Evolutionary conservation across 2,113 vertebrate genomes (phyloP).

Genomic region (Chionomys nivalis): DNA sequence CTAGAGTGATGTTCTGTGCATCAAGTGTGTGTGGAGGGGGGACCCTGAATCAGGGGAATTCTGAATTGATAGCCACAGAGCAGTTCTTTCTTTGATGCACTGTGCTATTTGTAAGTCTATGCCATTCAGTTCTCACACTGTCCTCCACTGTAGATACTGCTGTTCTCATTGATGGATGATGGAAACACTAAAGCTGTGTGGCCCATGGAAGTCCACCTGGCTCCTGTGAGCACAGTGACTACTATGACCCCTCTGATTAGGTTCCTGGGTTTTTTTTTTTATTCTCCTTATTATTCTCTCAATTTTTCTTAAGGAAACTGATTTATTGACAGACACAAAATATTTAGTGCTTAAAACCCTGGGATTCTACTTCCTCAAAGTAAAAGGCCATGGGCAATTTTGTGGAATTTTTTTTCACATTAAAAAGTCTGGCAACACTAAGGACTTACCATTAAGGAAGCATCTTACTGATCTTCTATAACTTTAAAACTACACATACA

Average conservation of each 20-base stretch:
- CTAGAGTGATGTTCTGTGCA: background rate
- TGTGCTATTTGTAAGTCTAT: background rate
- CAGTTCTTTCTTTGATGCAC: background rate
- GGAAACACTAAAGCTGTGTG: background rate
- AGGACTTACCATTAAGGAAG: background rate
- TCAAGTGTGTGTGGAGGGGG: background rate
- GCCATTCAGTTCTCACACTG: background rate
- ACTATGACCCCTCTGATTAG: background rate
- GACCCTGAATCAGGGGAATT: background rate
- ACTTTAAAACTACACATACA: background rate
- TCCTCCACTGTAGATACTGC: background rate
- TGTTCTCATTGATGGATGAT: background rate
- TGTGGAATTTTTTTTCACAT: background rate
- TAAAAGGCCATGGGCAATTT: background rate
- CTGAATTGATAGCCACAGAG: background rate
- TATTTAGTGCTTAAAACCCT: slow-evolving; percentile 19
- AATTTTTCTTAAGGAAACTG: background rate
- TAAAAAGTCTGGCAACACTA: background rate
- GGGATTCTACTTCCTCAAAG: background rate
- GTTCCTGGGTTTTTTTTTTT: background rate
- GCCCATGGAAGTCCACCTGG: background rate
- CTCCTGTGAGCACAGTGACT: background rate
- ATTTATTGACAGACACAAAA: background rate
- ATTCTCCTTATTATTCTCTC: background rate
- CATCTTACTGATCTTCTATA: background rate